A percentile compares a stretch with the other conserved stretches of the same genome.
phyloP scores from a whole-genome alignment of 2,113 vertebrate species.

The Melierax canorus region DNA sequence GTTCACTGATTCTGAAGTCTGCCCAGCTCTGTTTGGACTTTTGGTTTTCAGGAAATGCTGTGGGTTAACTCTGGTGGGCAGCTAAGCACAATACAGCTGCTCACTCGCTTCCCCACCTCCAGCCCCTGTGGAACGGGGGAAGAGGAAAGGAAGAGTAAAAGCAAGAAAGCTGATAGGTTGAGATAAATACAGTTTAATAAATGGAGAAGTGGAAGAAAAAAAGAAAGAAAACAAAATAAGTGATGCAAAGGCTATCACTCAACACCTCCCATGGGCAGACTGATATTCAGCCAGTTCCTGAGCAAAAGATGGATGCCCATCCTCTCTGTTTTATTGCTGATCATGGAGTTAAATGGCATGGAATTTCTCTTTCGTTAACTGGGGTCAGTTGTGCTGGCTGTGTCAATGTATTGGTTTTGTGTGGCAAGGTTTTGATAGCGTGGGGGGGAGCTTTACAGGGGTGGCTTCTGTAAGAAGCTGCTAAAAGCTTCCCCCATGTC shows the following conservation, averaged over 20 bases:
- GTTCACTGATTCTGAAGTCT: neutral
- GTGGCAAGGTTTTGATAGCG: too few relatives aligned
- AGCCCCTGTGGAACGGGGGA: too few relatives aligned
- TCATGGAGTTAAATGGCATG: rapidly evolving
- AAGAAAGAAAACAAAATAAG: neutral
- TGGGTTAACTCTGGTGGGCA: neutral
- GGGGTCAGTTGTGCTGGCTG: rapidly evolving
- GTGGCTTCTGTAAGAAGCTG: too few relatives aligned
- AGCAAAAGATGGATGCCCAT: neutral
- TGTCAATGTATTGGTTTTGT: neutral
- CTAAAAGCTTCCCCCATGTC: too few relatives aligned
- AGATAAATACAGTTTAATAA: neutral
- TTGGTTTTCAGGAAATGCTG: neutral
- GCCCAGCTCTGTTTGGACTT: neutral
- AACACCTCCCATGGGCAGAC: neutral
- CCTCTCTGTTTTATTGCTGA: neutral
- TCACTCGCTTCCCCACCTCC: rapidly evolving
- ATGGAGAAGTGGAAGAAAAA: neutral
- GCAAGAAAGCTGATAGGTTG: neutral
- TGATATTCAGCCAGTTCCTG: neutral
- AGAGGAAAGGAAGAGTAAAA: neutral
- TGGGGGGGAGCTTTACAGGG: too few relatives aligned
- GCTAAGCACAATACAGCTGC: neutral
- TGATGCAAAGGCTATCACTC: neutral
- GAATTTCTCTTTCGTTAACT: neutral